Evolutionary conservation across 2,888 invertebrate genomes (phyloP), one percentile per base, ranked within the genome.

Genomic region (Epinotia brunnichana): DNA sequence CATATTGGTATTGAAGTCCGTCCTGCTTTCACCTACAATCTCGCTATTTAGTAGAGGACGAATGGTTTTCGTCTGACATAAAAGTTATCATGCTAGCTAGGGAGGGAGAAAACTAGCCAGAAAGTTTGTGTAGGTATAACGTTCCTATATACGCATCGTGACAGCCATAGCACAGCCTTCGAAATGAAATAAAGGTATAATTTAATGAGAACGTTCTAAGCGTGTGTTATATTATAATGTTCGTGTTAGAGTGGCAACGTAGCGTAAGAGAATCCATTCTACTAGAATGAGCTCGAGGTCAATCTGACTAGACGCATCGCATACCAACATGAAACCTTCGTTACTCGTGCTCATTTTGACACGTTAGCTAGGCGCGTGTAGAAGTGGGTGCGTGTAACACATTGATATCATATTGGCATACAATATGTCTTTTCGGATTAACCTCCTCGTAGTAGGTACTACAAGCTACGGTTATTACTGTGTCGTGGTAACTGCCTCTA

Each of bases 191-290:
- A 35, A 7, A 35, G 35, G 9, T 35, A 35, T 9, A 35, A 35
- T 9, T 35, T 35, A 35, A 35, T 24, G 15, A 44, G 15, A 15
- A 44, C 15, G 15, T 4, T 4, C 13, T 44, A 56, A 15, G 56
- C 56, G 24, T 56, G 15, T 24, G 44, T 44, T 44, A 44, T 13
- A 44, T 44, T 56, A 56, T 24, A 29, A 56, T 56, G 56, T 21
- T 24, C 15, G 56, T 15, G 2, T 13, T n/a, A 13, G 29, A 24
- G 5, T 24, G 15, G 24, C 24, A 56, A 15, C 29, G 29, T 29
- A 29, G 29, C 29, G 57, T 15, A 57, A 57, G 29, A 7, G 15
- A 29, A 29, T 57, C 7, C 21, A 24, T 57, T 57, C 56, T 29
- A 57, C 29, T 29, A n/a, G 56, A 57, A 57, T 57, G n/a, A 15